Evolutionary conservation across 2,113 vertebrate species (phyloP).

Genomic region (Tretioscincus oriximinensis): DNA sequence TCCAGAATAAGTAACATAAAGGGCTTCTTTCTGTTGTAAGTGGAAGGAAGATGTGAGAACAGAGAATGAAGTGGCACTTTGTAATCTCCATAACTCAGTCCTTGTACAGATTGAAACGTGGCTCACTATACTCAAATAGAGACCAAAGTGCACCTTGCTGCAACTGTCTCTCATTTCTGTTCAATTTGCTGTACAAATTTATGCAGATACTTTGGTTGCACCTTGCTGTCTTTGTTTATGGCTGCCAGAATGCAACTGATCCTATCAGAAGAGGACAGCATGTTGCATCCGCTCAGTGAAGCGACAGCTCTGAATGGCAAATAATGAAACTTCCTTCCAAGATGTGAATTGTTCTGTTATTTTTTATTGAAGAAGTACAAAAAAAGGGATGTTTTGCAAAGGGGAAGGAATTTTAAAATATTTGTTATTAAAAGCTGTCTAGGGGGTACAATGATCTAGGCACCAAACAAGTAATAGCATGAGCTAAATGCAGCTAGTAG

Average conservation of each 20-base stretch:
- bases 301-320: not conserved
- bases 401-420: not conserved
- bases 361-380: constrained; percentile 26
- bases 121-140: no score
- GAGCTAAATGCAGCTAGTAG: constrained; percentile 37
- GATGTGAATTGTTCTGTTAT: not conserved
- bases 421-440: not conserved
- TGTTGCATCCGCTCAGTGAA: not conserved
- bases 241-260: not conserved
- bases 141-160: no score
- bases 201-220: not conserved
- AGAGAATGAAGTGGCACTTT: no score
- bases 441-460: constrained; percentile 17
- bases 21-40: no score
- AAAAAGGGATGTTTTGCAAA: constrained; percentile 4
- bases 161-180: no score
- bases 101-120: no score
- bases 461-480: constrained; percentile 30
- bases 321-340: not conserved
- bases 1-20: no score
- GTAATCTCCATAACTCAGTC: no score
- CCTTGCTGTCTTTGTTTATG: not conserved
- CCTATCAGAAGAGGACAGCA: not conserved
- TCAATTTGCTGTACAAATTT: not conserved
- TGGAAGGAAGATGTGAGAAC: no score